Conservation (phyloP, 2,113 vertebrate species). For the Emydura subglobosa region DNA sequence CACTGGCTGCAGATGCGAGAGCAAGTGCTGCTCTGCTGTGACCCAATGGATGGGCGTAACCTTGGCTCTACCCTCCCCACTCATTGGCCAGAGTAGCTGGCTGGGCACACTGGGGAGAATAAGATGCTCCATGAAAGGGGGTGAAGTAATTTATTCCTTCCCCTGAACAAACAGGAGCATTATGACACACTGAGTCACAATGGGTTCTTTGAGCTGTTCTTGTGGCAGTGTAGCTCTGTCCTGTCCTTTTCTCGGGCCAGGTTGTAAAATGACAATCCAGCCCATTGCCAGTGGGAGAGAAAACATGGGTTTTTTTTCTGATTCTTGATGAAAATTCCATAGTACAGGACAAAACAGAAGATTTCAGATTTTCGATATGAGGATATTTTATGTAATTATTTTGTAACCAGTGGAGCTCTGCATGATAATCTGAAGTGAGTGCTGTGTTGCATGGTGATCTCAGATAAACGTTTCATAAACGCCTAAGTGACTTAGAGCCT, state of each 20-base stretch:
- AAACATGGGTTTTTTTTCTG: background rate
- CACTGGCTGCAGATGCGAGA: too few species aligned
- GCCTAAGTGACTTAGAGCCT: background rate
- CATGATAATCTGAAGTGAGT: background rate
- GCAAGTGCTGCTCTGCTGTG: background rate
- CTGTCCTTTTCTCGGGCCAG: background rate
- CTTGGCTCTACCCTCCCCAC: accelerated
- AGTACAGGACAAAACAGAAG: background rate
- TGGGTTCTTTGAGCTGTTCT: background rate
- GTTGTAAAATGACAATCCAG: background rate
- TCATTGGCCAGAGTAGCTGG: background rate
- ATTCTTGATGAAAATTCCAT: background rate
- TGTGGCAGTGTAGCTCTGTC: accelerated
- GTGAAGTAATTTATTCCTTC: background rate
- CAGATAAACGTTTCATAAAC: background rate
- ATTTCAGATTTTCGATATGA: background rate
- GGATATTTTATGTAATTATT: background rate
- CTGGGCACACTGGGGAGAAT: background rate
- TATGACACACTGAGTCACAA: background rate
- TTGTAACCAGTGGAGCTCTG: background rate
- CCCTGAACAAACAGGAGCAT: background rate
- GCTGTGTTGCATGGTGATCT: background rate
- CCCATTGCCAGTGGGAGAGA: background rate
- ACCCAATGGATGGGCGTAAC: background rate
- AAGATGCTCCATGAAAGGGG: background rate